Base-by-base conservation (phyloP, 2,797 vertebrate species). In the Pangasius sanitwongsei region DNA sequence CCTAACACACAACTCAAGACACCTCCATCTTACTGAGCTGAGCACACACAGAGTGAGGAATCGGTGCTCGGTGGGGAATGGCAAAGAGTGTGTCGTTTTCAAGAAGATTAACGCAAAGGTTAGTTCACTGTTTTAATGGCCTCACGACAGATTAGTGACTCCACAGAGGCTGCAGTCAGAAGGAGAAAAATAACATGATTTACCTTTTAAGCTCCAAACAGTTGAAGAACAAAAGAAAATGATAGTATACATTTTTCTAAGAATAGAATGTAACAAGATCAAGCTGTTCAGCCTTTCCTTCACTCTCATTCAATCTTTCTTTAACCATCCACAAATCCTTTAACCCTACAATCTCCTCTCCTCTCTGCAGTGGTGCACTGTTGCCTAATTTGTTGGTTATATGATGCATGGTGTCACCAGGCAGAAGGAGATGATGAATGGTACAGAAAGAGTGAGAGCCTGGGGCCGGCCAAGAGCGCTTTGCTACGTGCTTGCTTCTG, bases 401-500 rank as follows among this genome's bases (percentile, higher is more conserved):
- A 89, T 90, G 88, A 92, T 90, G 89, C 90, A 90, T 82, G 53
- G 89, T 91, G 88, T 90, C 91, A 91, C 86, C 13, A 53, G 50
- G 74, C 72, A 61, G 83, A 90, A 61, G 69, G 80, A 88, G 65
- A 92, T 92, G 89, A 92, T 91, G 86, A 92, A 91, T 90, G 89
- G 83, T 85, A 86, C 86, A 88, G 77, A 78, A 90, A 89, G 83
- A 87, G 78, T 75, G 25, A 87, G 20, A 92, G 94, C 94, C 92
- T 89, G 61, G 0, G 92, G 95, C 92, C 83, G 87, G 90, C 93
- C 91, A 89, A 87, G 92, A 93, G 92, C 88, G 92, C 92, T 93
- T 94, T 94, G 92, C 94, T 93, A 93, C 94, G 92, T 92, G 94
- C 77, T 91, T 87, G 77, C 89, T 91, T 86, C 88, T 89, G 89